Conservation (phyloP, 2,113 vertebrate genomes). For the Lamprologus sp. region DNA sequence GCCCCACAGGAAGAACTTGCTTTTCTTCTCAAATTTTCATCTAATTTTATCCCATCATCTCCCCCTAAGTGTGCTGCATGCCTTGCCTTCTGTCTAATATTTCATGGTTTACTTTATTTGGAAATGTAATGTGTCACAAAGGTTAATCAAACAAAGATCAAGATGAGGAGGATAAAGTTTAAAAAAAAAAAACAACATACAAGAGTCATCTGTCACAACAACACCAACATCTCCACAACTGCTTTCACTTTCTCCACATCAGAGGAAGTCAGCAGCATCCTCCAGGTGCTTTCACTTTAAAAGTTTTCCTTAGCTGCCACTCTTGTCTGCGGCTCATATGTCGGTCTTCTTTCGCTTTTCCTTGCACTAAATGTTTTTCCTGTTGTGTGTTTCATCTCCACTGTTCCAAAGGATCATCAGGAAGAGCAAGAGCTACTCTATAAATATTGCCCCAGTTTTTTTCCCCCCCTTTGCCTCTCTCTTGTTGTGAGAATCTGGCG, state of each 20-base stretch:
- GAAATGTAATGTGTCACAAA: background rate
- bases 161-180: background rate
- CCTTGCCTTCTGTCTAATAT: background rate
- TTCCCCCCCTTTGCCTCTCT: background rate
- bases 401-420: constrained; percentile 12
- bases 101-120: constrained; percentile 8
- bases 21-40: background rate
- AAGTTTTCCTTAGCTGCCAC: background rate
- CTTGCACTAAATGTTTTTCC: background rate
- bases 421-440: constrained; percentile 44
- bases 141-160: background rate
- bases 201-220: background rate
- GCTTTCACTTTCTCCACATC: background rate
- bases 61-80: background rate
- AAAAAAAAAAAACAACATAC: background rate
- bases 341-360: background rate
- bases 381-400: background rate
- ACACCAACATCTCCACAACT: background rate
- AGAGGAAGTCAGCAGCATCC: background rate
- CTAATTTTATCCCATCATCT: background rate
- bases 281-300: background rate
- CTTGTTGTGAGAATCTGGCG: background rate
- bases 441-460: constrained; percentile 65
- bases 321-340: background rate
- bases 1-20: background rate